Conservation (phyloP, 1,140 invertebrate genomes). For the Brachionus rotundiformis region DNA sequence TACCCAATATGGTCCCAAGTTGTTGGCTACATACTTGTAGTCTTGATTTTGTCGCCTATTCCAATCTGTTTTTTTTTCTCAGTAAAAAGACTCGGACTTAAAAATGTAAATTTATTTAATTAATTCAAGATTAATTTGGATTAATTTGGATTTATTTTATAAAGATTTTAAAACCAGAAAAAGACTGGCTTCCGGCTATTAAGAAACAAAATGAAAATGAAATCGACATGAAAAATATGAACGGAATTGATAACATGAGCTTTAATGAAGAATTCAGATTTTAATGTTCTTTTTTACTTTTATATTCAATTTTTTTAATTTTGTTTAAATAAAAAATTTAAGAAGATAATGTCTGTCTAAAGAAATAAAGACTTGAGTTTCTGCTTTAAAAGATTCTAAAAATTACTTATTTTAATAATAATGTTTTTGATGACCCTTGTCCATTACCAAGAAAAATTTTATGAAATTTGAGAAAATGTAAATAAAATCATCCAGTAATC, state of each 20-base stretch:
- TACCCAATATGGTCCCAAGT: slow-evolving; percentile 36
- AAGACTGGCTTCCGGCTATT: neutral
- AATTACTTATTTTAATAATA: too few relatives aligned
- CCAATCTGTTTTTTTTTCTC: slow-evolving; percentile 11
- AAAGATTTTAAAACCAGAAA: neutral
- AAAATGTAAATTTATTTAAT: slow-evolving; percentile 17
- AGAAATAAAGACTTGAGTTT: too few relatives aligned
- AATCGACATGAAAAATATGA: neutral
- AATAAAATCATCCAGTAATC: too few relatives aligned
- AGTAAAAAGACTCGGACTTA: neutral
- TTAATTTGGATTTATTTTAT: neutral
- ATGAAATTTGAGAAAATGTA: too few relatives aligned
- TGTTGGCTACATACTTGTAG: slow-evolving; percentile 29
- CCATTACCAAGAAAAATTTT: too few relatives aligned
- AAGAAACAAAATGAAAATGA: neutral
- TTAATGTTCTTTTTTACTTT: too few relatives aligned
- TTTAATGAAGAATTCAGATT: neutral
- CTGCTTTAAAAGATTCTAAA: too few relatives aligned
- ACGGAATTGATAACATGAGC: neutral
- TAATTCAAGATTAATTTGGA: neutral
- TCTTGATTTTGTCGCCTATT: neutral
- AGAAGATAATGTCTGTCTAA: too few relatives aligned
- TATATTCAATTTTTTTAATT: too few relatives aligned
- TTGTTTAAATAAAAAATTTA: too few relatives aligned
- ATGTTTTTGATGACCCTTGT: too few relatives aligned